phyloP scores from a whole-genome alignment of 1,140 invertebrate genomes.

The Tribolium madens region DNA sequence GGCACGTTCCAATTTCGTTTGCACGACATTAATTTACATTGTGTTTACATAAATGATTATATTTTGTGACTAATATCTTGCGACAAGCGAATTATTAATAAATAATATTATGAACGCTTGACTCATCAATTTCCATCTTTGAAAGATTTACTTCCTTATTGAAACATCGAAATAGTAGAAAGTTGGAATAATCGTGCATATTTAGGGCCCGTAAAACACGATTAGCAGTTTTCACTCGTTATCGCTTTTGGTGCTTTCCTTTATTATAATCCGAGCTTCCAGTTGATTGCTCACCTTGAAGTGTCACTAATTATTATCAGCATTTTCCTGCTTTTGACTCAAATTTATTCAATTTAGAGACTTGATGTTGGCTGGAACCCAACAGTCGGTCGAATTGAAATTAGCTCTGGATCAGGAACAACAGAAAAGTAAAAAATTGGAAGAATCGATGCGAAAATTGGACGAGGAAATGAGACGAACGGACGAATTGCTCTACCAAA shows the following conservation, averaged over 20 bases:
- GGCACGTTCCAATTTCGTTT: no score
- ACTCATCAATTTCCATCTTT: no score
- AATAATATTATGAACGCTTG: no score
- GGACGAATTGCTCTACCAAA: conserved; percentile 95
- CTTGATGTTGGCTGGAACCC: conserved; percentile 95
- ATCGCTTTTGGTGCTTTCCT: not conserved
- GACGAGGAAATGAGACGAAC: conserved; percentile 97
- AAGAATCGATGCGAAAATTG: conserved; percentile 95
- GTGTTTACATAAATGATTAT: no score
- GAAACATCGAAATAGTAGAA: no score
- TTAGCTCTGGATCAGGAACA: conserved; percentile 96
- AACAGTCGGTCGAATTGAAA: conserved; percentile 96
- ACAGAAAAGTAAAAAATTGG: conserved; percentile 95
- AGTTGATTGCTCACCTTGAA: not conserved
- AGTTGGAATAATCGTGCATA: not conserved
- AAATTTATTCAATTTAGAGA: conserved; percentile 73
- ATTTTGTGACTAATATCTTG: no score
- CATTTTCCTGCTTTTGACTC: conserved; percentile 1
- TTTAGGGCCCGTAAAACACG: not conserved
- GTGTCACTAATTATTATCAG: conserved; percentile 5
- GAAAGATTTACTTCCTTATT: no score
- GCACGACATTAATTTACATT: no score
- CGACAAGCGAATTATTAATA: no score
- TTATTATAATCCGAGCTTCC: not conserved
- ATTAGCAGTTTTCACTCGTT: not conserved